Evolutionary conservation across 2,888 invertebrate species (phyloP), one percentile per base, ranked within the genome.

Genomic region (Alloscopus bannaensis): DNA sequence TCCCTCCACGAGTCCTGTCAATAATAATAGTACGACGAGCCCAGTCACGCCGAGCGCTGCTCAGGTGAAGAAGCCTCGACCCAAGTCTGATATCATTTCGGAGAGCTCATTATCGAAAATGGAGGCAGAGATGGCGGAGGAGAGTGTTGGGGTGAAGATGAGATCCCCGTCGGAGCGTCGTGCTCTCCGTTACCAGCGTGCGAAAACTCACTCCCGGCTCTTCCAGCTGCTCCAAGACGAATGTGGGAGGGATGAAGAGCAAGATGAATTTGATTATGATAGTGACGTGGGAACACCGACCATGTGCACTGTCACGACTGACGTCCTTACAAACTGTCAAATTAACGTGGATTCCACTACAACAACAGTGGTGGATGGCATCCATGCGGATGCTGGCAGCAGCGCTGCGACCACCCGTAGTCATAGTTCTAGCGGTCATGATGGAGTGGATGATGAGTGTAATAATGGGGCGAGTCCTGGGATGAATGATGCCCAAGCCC

Each of bases 151-250:
- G 22, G 84, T 85, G 2, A 82, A 81, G 26, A 79, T 84, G 79
- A 64, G 85, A 36, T 65, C 73, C 11, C 80, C 79, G 29, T 80
- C 85, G 82, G 87, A 91, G 24, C 84, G 83, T 22, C 90, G 89
- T 42, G 92, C 91, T 85, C 90, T 90, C 13, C 90, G 91, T 76
- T 93, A 92, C 87, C 92, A 93, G 87, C 89, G 93, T 66, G 93
- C 93, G 2, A 91, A 93, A 42, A 93, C 93, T 45, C 93, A 93
- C 88, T 93, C 93, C 52, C 90, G 93, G 82, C 88, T 93, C 22
- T 93, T 92, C 86, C 91, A 91, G 86, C 88, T 93, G 16, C 87
- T 93, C 24, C 92, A 92, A 87, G 91, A 92, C 60, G 92, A 91
- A 85, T 90, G 90, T 86, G 52, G 52, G 22, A 83, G 84, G 24